These are phyloP conservation scores for Acanthosepion pharaonis DNA, from an alignment of 2,888 invertebrate species.

Conservation along the genomic window DNA sequence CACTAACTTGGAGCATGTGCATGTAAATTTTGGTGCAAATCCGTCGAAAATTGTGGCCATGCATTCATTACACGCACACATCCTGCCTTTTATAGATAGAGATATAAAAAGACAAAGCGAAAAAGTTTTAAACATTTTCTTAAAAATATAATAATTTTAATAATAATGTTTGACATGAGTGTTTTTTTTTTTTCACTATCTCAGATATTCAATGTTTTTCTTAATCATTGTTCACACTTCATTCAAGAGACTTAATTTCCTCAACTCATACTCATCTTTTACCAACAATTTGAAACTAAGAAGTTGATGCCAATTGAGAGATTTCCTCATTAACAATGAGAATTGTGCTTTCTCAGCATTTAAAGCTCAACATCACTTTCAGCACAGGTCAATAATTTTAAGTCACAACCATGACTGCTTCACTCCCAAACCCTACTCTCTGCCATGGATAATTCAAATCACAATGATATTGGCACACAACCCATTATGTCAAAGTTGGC, in stretches of 20 bases:
- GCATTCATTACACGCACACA: too few species aligned
- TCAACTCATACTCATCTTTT: background rate
- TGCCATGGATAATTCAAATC: background rate
- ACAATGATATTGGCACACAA: background rate
- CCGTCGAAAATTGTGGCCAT: too few species aligned
- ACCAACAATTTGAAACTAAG: background rate
- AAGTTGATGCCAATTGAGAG: background rate
- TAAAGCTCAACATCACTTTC: background rate
- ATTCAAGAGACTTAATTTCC: background rate
- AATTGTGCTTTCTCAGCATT: background rate
- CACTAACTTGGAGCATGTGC: too few species aligned
- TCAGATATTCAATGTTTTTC: too few species aligned
- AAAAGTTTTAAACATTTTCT: too few species aligned
- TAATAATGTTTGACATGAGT: background rate
- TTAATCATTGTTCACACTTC: background rate
- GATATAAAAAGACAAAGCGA: too few species aligned
- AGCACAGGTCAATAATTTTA: background rate
- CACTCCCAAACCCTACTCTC: rapidly evolving
- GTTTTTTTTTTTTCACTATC: background rate
- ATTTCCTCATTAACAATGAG: background rate
- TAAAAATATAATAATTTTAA: too few species aligned
- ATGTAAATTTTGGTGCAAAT: too few species aligned
- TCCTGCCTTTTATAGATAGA: too few species aligned
- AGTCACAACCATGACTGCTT: background rate
- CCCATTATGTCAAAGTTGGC: background rate